Base-by-base conservation (phyloP, 1,140 invertebrate genomes). In the Acromyrmex echinatior region DNA sequence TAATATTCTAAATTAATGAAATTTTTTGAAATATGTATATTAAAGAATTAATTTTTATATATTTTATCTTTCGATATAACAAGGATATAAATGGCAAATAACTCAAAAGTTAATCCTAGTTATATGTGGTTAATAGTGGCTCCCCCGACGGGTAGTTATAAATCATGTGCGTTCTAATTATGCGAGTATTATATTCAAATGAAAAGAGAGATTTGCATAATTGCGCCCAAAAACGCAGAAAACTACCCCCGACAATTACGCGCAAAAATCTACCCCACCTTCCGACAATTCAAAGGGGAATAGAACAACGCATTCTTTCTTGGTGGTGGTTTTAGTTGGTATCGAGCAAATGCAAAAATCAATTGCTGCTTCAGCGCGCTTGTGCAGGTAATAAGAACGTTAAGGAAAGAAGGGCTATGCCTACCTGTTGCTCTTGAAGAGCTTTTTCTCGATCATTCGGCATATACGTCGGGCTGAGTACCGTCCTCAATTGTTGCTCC, bases 401-500 rank as follows among this genome's bases (percentile, higher is more conserved):
- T 0, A 7, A 53, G 71, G 74, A 70, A 87, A 89, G 79, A 89
- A 66, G 60, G 28, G 77, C 25, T 25, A 7, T 93, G 96, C 98
- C 97, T 98, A 99, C 99, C 97, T 98, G 98, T 96, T 99, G 98
- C 94, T 99, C 98, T 92, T 97, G 96, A 85, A 97, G 96, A 93
- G 98, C 98, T 92, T 97, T 97, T 91, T 99, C 98, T 91, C 97
- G 96, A 92, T 99, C 98, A 84, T 97, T 97, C 73, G 98, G 97
- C 94, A 97, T 96, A 96, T 98, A 97, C 88, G 97, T 97, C 62
- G 98, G 97, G 95, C 97, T 97, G 93, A 98, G 96, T 71, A 98
- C 97, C 76, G 97, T 96, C 65, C 98, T 96, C 89, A 99, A 96
- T 92, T 98, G 97, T 94, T 98, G 98, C 95, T 99, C 98, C 49